phyloP scores from a whole-genome alignment of 2,113 vertebrate species.

The Nibea coibor region DNA sequence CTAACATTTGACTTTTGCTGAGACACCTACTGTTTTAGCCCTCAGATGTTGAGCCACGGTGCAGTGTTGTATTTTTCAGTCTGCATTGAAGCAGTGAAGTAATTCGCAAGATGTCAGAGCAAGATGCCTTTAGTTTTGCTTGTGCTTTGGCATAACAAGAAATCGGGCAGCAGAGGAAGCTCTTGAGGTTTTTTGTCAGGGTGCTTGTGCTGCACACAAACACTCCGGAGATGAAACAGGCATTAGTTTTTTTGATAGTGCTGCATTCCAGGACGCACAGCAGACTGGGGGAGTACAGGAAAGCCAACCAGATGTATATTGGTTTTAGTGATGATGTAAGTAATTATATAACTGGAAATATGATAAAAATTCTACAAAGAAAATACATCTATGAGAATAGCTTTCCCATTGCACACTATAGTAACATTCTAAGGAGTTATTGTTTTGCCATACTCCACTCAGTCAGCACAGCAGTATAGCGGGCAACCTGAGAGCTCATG shows the following conservation, averaged over 20 bases:
- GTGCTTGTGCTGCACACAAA: slow-evolving; percentile 14
- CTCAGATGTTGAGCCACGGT: background rate
- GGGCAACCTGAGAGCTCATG: slow-evolving; percentile 33
- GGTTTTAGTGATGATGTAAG: slow-evolving; percentile 8
- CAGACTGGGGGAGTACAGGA: background rate
- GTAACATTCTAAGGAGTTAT: slow-evolving; percentile 15
- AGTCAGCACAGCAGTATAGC: slow-evolving; percentile 15
- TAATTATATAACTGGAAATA: background rate
- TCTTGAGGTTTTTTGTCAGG: background rate
- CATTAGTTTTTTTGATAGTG: background rate
- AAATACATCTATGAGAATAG: slow-evolving; percentile 2
- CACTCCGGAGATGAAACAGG: slow-evolving; percentile 9
- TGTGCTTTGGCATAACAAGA: slow-evolving; percentile 11
- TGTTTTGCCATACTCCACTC: slow-evolving; percentile 33
- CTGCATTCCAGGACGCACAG: background rate
- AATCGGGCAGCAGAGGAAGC: slow-evolving; percentile 3
- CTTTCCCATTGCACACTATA: background rate
- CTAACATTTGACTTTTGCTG: slow-evolving; percentile 8
- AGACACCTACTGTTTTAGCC: background rate
- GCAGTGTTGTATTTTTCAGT: background rate
- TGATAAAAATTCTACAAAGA: background rate
- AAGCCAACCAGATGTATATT: slow-evolving; percentile 3
- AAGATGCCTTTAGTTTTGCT: slow-evolving; percentile 11
- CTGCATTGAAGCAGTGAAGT: background rate
- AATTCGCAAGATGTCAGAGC: background rate